These are phyloP conservation scores for Akabosia matsudoensis DNA, from an alignment of 1,140 invertebrate species.

Conservation along the genomic window DNA sequence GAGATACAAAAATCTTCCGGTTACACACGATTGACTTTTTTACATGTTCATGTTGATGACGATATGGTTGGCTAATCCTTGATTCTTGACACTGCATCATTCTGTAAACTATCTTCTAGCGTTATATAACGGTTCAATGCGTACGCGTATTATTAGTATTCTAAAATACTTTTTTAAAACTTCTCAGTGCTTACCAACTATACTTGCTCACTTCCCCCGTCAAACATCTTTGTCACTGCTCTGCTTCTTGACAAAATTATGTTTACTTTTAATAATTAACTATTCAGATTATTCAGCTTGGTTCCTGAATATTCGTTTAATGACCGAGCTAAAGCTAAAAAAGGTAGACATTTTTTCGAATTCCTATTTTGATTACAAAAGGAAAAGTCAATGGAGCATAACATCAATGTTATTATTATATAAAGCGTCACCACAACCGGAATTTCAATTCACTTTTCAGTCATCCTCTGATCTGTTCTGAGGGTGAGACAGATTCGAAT, in stretches of 20 bases:
- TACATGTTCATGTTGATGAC: constrained; percentile 11
- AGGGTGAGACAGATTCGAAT: background rate
- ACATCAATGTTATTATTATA: constrained; percentile 4
- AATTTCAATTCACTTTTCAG: background rate
- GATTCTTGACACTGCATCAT: constrained; percentile 10
- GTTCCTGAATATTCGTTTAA: background rate
- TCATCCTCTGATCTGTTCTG: background rate
- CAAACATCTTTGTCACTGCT: too few relatives aligned
- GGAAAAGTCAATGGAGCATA: background rate
- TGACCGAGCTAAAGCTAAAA: too few relatives aligned
- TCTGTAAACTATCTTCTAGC: too few relatives aligned
- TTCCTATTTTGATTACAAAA: background rate
- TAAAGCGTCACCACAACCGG: background rate
- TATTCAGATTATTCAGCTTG: background rate
- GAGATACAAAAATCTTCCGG: background rate
- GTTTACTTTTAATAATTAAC: background rate
- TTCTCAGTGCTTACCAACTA: too few relatives aligned
- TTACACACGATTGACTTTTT: constrained; percentile 21
- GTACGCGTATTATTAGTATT: too few relatives aligned
- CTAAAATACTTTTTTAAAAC: background rate
- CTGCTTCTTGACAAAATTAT: too few relatives aligned
- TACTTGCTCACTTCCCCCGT: too few relatives aligned
- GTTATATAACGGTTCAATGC: background rate
- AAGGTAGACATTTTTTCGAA: too few relatives aligned
- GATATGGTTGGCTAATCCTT: constrained; percentile 4